Base-by-base conservation (phyloP, 2,797 vertebrate species). In the Premnoplex brunnescens region DNA sequence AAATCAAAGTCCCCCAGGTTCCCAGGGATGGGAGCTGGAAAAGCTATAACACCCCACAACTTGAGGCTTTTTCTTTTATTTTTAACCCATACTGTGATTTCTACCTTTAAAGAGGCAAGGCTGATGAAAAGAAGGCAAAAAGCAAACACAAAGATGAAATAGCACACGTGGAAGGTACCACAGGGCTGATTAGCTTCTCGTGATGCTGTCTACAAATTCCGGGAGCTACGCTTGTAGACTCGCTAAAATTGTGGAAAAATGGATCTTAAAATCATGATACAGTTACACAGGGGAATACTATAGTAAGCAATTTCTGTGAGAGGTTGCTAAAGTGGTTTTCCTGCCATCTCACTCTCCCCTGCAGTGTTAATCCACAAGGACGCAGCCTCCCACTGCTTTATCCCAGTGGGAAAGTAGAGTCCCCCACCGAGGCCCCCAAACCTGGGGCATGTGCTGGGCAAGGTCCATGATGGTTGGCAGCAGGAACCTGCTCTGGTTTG, bases 401-500 rank as follows among this genome's bases (percentile, higher is more conserved):
- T 28, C 22, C 66, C 0, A 0, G 28, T 34, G 52, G 52, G 44
- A 74, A 63, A 85, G 26, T 6, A 2, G 36, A 28, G 13, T 21
- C 1, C 24, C 37, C 15, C 0, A 0, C 30, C 0, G 1, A 76
- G 36, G 10, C 20, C n/a, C 66, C 37, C 58, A 78, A n/a, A 78
- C 13, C 34, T 52, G 43, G 58, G 62, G 11, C 36, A 37, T 0
- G 13, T 12, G 13, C 75, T 82, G 41, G 63, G 59, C 64, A 43
- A 37, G n/a, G 74, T n/a, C 73, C 44, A 20, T 0, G 11, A 51
- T 34, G 30, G 7, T 68, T 44, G 23, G 39, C 34, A 76, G 59
- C 13, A 10, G 81, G 6, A 91, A 3, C 46, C 75, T n/a, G 23
- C 64, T 43, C 59, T 66, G 36, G 2, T 77, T 69, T 36, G 59